These are phyloP conservation scores for Crotophaga sulcirostris DNA, from an alignment of 2,113 vertebrate genomes.

Conservation along the genomic window DNA sequence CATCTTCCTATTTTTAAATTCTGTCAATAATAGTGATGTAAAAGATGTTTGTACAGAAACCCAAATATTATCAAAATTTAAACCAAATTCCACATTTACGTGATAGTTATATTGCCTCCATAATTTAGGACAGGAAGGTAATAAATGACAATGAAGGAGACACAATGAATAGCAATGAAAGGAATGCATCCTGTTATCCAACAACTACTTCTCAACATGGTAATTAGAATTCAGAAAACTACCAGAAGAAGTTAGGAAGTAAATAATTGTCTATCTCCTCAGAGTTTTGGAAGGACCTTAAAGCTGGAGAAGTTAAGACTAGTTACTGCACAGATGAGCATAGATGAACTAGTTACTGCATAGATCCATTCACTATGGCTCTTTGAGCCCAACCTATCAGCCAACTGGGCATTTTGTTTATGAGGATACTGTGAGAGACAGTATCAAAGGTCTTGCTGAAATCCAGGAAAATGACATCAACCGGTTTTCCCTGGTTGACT, in stretches of 20 bases:
- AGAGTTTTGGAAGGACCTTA: background rate
- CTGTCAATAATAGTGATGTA: background rate
- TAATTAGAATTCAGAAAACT: background rate
- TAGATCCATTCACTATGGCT: no score
- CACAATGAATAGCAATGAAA: background rate
- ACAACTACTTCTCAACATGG: background rate
- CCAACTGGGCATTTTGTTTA: no score
- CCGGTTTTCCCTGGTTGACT: no score
- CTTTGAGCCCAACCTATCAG: no score
- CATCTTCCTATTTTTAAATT: background rate
- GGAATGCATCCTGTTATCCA: background rate
- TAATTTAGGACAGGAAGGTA: background rate
- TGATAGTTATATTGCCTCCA: background rate
- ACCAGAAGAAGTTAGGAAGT: background rate
- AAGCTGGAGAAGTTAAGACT: background rate
- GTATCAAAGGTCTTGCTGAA: no score
- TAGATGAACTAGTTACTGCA: no score
- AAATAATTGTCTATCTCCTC: background rate
- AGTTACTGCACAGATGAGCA: background rate
- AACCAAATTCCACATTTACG: background rate
- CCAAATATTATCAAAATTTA: background rate
- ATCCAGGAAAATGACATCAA: no score
- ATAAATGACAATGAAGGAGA: background rate
- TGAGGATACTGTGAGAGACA: no score
- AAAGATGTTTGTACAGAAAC: background rate